phyloP scores from a whole-genome alignment of 2,113 vertebrate species.

The Marmota monax region DNA sequence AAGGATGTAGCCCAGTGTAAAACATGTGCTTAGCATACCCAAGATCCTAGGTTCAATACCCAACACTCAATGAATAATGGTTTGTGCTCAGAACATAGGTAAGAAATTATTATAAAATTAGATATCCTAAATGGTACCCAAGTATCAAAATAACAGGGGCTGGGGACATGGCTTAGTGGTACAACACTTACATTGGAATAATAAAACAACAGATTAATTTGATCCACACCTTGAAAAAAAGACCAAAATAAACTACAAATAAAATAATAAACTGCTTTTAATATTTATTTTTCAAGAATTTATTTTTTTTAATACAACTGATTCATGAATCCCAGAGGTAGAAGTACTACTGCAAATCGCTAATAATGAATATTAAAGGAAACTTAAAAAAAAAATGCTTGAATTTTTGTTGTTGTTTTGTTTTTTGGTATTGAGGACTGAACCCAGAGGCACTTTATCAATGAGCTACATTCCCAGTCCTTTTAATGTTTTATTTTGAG shows the following conservation, averaged over 20 bases:
- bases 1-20: neutral
- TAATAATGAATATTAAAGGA: constrained; percentile 14
- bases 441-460: too few species aligned
- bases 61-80: neutral
- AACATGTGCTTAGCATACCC: neutral
- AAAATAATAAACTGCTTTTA: constrained; percentile 46
- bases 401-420: neutral
- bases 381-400: neutral
- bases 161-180: neutral
- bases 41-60: neutral
- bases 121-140: neutral
- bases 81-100: neutral
- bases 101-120: constrained; percentile 21
- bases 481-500: too few species aligned
- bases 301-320: neutral
- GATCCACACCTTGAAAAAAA: neutral
- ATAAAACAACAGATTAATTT: constrained; percentile 45
- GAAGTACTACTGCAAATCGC: constrained; percentile 34
- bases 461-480: too few species aligned
- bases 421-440: too few species aligned
- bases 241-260: constrained; percentile 62
- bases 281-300: constrained; percentile 19
- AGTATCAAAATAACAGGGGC: neutral
- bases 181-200: neutral
- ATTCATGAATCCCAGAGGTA: constrained; percentile 26